Conservation (phyloP, 2,888 invertebrate species). For the Candidula unifasciata region DNA sequence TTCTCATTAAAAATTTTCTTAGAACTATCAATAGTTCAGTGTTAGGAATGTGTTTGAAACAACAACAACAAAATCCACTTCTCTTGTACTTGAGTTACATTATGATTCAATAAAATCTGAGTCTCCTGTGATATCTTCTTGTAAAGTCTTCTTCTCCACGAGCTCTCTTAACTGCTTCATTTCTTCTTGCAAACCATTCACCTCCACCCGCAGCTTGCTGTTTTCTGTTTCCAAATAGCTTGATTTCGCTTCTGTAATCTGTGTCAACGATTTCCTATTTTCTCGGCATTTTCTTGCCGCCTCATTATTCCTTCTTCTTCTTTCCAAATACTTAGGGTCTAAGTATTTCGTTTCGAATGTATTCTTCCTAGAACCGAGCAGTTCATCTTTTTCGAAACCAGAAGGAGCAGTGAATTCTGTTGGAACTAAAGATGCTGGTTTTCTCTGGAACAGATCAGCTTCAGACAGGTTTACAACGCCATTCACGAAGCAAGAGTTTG, state of each 20-base stretch:
- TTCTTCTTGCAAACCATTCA: conserved; percentile 92
- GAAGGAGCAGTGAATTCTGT: conserved; percentile 35
- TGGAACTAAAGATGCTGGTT: conserved; percentile 61
- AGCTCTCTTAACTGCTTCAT: conserved; percentile 89
- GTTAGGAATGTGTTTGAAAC: too few relatives aligned
- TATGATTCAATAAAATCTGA: neutral
- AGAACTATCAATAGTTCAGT: too few relatives aligned
- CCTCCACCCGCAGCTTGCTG: conserved; percentile 83
- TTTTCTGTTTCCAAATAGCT: conserved; percentile 78
- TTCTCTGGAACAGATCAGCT: conserved; percentile 67
- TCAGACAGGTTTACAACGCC: conserved; percentile 70
- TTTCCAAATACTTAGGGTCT: conserved; percentile 77
- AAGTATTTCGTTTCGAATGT: conserved; percentile 55
- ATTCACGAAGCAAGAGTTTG: conserved; percentile 60
- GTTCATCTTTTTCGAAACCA: neutral
- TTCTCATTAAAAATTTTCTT: too few relatives aligned
- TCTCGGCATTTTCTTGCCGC: conserved; percentile 79
- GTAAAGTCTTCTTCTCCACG: conserved; percentile 71
- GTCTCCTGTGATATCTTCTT: conserved; percentile 50
- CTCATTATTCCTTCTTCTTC: conserved; percentile 79
- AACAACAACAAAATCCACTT: too few relatives aligned
- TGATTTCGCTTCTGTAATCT: conserved; percentile 76
- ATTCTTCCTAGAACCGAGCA: neutral
- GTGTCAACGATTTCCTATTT: conserved; percentile 77
- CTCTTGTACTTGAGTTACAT: neutral